phyloP scores from a whole-genome alignment of 2,888 invertebrate genomes.

The Ophioninae sp. region DNA sequence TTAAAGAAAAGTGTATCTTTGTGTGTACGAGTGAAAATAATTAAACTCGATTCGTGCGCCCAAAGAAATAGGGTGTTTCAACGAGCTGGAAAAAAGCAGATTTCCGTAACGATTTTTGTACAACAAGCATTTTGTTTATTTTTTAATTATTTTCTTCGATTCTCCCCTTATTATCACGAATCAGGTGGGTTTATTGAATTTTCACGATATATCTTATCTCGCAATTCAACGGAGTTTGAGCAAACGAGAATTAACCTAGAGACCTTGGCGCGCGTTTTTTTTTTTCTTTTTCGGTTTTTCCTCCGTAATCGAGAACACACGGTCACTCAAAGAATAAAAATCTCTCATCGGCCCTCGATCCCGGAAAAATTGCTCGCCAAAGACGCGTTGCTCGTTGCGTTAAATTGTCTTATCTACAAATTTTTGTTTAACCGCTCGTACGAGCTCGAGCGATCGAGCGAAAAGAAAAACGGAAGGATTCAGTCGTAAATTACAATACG shows the following conservation, averaged over 20 bases:
- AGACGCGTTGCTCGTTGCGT: conserved; percentile 18
- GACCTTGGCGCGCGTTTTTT: neutral
- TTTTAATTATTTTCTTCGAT: neutral
- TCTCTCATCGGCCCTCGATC: neutral
- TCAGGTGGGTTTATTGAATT: neutral
- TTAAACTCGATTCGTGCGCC: conserved; percentile 8
- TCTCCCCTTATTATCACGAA: conserved; percentile 10
- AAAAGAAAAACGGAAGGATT: conserved; percentile 21
- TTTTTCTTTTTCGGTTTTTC: no score
- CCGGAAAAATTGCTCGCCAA: conserved; percentile 8
- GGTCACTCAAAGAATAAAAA: neutral
- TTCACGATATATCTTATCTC: conserved; percentile 8
- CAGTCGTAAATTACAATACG: conserved; percentile 53
- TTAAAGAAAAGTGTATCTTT: conserved; percentile 1
- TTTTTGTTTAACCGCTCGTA: conserved; percentile 19
- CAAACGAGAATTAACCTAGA: conserved; percentile 28
- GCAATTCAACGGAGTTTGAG: conserved; percentile 38
- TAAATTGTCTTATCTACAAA: conserved; percentile 55
- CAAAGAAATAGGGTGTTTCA: conserved; percentile 17
- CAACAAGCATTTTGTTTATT: neutral
- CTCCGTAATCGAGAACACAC: neutral
- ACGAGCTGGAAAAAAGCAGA: conserved; percentile 27
- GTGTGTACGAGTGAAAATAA: conserved; percentile 21
- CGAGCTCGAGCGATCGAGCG: conserved; percentile 11
- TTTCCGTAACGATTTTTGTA: conserved; percentile 39